A percentile compares a stretch with the other conserved stretches of the same genome.
Evolutionary conservation across 2,888 invertebrate genomes (phyloP).

Genomic region (Caenorhabditis sinica): DNA sequence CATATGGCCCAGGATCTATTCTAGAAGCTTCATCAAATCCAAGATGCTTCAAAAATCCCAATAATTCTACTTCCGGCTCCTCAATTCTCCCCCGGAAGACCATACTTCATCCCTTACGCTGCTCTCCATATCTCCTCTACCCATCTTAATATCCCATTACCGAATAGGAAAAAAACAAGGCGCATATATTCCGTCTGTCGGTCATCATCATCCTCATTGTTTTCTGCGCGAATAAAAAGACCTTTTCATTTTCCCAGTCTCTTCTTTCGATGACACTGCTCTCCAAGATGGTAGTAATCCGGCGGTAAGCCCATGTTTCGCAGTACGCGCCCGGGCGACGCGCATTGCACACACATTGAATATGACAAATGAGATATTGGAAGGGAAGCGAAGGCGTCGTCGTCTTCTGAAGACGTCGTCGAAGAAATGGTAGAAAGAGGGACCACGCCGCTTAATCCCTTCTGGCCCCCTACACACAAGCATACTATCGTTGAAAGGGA

Average conservation of each 20-base stretch:
- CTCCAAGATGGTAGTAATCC: constrained; percentile 66
- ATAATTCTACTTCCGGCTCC: neutral
- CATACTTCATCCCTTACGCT: neutral
- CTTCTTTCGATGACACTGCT: constrained; percentile 27
- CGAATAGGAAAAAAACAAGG: constrained; percentile 21
- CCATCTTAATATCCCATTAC: constrained; percentile 52
- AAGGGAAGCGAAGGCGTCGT: constrained; percentile 26
- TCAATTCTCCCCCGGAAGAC: neutral
- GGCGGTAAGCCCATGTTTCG: constrained; percentile 64
- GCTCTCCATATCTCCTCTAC: neutral
- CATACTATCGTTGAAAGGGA: constrained; percentile 51
- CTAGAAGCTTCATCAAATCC: neutral
- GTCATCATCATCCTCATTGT: constrained; percentile 14
- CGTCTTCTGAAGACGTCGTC: neutral
- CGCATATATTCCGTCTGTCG: constrained; percentile 1
- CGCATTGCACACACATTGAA: constrained; percentile 47
- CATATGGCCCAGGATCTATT: too few species aligned
- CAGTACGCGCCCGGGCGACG: constrained; percentile 33
- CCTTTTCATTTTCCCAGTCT: constrained; percentile 28
- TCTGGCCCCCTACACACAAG: constrained; percentile 37
- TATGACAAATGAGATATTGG: constrained; percentile 67
- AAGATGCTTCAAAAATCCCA: neutral
- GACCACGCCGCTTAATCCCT: constrained; percentile 63
- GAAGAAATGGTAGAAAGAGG: constrained; percentile 4
- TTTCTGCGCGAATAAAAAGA: constrained; percentile 14